Evolutionary conservation across 2,113 vertebrate species (phyloP).

Genomic region (Coturnix japonica): DNA sequence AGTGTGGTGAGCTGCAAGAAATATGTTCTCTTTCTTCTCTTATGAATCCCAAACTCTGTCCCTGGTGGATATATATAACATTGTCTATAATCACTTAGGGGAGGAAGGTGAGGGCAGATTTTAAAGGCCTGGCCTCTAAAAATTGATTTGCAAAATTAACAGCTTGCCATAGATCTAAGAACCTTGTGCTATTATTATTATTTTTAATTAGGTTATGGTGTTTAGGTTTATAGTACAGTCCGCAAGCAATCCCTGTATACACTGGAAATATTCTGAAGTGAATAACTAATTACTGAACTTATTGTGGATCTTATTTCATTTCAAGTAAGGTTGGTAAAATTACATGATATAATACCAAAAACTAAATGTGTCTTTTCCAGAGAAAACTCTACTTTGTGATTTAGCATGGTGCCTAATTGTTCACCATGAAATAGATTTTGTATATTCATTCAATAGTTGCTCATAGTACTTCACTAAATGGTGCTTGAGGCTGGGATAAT

Average conservation of each 20-base stretch:
- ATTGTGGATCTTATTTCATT: neutral
- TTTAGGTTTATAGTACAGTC: neutral
- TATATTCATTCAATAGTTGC: neutral
- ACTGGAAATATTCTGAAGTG: neutral
- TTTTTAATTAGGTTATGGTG: neutral
- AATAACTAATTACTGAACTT: neutral
- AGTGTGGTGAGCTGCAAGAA: neutral
- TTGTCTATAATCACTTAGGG: neutral
- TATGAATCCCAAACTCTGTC: neutral
- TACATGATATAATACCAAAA: neutral
- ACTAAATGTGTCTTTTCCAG: neutral
- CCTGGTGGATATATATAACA: neutral
- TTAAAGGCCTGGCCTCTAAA: neutral
- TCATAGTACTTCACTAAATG: neutral
- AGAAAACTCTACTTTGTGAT: neutral
- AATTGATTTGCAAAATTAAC: neutral
- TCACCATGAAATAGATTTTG: neutral
- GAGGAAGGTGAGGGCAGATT: neutral
- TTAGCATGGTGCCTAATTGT: neutral
- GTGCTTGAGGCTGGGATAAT: neutral
- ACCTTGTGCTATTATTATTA: neutral
- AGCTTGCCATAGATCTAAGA: neutral
- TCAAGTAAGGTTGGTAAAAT: neutral
- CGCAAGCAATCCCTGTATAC: neutral
- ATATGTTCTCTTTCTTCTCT: neutral